Percentiles rank a stretch among this genome's conserved stretches.
phyloP scores from a whole-genome alignment of 2,888 invertebrate genomes.

The Tenthredo amoena region DNA sequence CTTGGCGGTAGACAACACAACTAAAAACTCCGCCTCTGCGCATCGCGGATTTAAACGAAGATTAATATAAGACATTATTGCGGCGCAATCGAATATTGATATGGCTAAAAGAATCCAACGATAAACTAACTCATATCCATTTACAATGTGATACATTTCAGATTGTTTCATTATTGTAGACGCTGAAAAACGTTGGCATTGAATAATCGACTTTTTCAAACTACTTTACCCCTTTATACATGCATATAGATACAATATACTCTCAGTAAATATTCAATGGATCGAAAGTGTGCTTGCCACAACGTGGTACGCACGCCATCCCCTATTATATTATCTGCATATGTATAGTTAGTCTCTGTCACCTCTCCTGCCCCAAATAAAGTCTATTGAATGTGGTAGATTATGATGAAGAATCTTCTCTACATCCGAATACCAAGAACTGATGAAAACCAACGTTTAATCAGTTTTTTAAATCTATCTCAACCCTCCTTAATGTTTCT shows the following conservation, averaged over 20 bases:
- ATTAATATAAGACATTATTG: conserved; percentile 22
- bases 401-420: background rate
- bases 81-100: conserved; percentile 36
- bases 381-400: background rate
- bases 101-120: background rate
- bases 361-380: background rate
- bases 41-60: conserved; percentile 45
- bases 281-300: conserved; percentile 42
- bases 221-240: background rate
- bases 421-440: background rate
- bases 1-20: conserved; percentile 62
- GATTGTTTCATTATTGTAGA: conserved; percentile 6
- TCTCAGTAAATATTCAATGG: conserved; percentile 2
- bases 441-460: background rate
- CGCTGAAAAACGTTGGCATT: background rate
- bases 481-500: background rate
- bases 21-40: conserved; percentile 59
- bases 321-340: conserved; percentile 4
- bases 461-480: background rate
- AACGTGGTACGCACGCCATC: conserved; percentile 38
- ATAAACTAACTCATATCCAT: background rate
- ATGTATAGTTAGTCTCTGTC: background rate
- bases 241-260: background rate
- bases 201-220: background rate
- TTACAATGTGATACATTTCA: background rate